These are phyloP conservation scores for Diplazon laetatorius DNA, from an alignment of 2,888 invertebrate genomes.

Conservation along the genomic window DNA sequence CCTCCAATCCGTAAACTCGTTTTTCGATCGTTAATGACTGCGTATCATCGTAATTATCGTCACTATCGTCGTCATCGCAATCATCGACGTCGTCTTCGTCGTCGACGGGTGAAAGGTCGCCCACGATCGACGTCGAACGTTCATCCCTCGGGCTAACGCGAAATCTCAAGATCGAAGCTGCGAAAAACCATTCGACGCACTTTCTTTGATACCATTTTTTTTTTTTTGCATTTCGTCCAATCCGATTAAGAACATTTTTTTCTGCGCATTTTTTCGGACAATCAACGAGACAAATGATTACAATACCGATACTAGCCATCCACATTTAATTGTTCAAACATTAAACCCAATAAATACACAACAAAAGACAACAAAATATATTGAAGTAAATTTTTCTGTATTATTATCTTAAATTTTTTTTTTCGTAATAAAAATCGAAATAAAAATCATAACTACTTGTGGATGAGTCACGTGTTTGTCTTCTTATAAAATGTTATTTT, in stretches of 20 bases:
- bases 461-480: slow-evolving; percentile 1
- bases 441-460: not conserved
- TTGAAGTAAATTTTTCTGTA: too few relatives aligned
- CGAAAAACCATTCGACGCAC: not conserved
- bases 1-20: not conserved
- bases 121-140: not conserved
- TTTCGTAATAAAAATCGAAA: too few relatives aligned
- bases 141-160: not conserved
- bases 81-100: not conserved
- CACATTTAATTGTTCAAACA: too few relatives aligned
- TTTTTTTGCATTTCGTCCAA: not conserved
- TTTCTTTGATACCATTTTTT: not conserved
- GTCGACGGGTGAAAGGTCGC: not conserved
- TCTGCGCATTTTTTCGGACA: not conserved
- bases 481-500: too few relatives aligned
- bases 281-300: too few relatives aligned
- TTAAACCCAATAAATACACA: too few relatives aligned
- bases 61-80: not conserved
- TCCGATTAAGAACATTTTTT: too few relatives aligned
- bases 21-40: not conserved
- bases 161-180: not conserved
- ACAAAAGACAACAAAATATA: too few relatives aligned
- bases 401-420: too few relatives aligned
- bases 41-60: not conserved
- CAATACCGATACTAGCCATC: too few relatives aligned